Evolutionary conservation across 2,113 vertebrate species (phyloP).

Genomic region (Hippocampus mohnikei): DNA sequence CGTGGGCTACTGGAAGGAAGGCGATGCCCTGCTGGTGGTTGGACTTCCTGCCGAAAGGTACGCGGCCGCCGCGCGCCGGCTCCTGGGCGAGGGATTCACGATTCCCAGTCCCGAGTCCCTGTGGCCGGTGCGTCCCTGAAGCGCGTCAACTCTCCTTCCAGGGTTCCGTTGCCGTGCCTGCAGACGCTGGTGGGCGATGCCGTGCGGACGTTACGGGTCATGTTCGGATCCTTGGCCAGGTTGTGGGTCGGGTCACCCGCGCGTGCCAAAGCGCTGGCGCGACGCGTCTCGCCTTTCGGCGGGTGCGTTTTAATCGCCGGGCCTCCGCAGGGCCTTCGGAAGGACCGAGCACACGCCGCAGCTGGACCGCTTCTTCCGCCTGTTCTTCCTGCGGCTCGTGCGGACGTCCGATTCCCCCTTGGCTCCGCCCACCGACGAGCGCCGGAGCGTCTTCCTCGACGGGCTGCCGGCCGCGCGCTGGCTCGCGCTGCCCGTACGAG

Average conservation of each 20-base stretch:
- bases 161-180: slow-evolving; percentile 85
- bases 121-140: neutral
- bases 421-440: slow-evolving; percentile 51
- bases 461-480: slow-evolving; percentile 84
- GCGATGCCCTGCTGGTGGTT: slow-evolving; percentile 83
- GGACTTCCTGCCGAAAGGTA: slow-evolving; percentile 90
- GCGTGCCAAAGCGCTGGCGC: no score
- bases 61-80: neutral
- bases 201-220: slow-evolving; percentile 84
- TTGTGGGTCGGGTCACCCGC: slow-evolving; percentile 63
- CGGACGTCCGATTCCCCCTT: slow-evolving; percentile 67
- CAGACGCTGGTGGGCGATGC: slow-evolving; percentile 81
- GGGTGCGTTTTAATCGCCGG: neutral
- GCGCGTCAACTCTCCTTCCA: slow-evolving; percentile 44
- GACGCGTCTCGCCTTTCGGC: no score
- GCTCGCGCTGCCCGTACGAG: slow-evolving; percentile 81
- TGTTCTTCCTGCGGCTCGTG: slow-evolving; percentile 90
- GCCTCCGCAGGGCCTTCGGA: slow-evolving; percentile 81
- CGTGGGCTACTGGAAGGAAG: slow-evolving; percentile 93
- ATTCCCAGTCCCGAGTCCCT: no score
- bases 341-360: slow-evolving; percentile 75
- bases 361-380: slow-evolving; percentile 92
- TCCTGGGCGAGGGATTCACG: no score
- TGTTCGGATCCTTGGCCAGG: slow-evolving; percentile 88
- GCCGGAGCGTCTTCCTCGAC: slow-evolving; percentile 75